Base-by-base conservation (phyloP, 2,797 vertebrate genomes). In the Mus minutoides region DNA sequence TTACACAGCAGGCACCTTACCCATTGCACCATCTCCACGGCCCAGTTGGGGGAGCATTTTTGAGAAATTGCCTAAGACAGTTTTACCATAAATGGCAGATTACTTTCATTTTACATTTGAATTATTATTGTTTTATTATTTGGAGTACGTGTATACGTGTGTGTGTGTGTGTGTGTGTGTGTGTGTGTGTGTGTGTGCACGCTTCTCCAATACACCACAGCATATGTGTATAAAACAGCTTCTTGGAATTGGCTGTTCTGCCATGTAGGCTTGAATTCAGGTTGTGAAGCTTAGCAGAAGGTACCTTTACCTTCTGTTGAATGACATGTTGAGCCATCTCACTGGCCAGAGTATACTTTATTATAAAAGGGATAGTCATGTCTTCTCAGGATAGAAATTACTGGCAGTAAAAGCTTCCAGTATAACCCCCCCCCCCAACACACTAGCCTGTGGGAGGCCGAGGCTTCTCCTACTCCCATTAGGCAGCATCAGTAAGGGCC, bases 381-480 rank as follows among this genome's bases (percentile, higher is more conserved):
- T 76, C 58, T 58, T 43, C 37, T 69, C 52, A 14, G 88, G 17
- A 19, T 34, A 88, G 58, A 60, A 22, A 62, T 37, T n/a, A 46
- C 12, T 46, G 43, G 3, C 54, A 56, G 29, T 4, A 9, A 71
- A 31, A 71, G 6, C 6, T 37, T 88, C 71, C 4, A 12, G 31
- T 54, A 2, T 54, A n/a, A 88, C 79, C n/a, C 14, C 4, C 12
- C 31, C 71, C 24, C 43, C 43, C 3, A 3, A 49, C 49, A 49
- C 49, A 52, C 29, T 54, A 62, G 22, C 56, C 52, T 29, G 1
- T 54, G 46, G 22, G 2, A 26, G 10, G 1, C 17, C 43, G 11
- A 26, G 5, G 83, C 8, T 22, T 3, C 2, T 24, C 26, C 24
- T 13, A 22, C n/a, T 21, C 1, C 0, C 22, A n/a, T 56, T 13